Evolutionary conservation across 2,113 vertebrate genomes (phyloP).

Genomic region (Cardinalis cardinalis): DNA sequence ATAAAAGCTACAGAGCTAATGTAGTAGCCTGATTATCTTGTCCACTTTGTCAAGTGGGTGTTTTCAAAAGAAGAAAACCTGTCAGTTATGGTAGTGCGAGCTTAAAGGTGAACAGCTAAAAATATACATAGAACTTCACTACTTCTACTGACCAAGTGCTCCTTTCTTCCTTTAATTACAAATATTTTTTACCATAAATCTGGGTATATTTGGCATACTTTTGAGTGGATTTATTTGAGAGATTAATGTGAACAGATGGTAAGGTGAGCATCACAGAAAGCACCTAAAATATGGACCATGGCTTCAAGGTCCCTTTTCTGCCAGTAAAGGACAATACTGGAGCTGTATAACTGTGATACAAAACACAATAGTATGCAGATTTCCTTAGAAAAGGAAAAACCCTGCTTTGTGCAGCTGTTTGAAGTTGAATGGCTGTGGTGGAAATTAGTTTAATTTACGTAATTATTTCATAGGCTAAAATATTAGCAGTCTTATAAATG

Average conservation of each 20-base stretch:
- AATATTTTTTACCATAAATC: not conserved
- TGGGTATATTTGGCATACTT: slow-evolving; percentile 21
- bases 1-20: not conserved
- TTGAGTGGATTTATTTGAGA: not conserved
- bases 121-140: not conserved
- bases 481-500: slow-evolving; percentile 41
- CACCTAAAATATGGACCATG: slow-evolving; percentile 33
- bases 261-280: slow-evolving; percentile 41
- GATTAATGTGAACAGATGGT: slow-evolving; percentile 63
- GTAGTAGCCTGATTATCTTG: not conserved
- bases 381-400: slow-evolving; percentile 17
- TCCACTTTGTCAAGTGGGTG: not conserved
- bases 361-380: slow-evolving; percentile 9
- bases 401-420: slow-evolving; percentile 53
- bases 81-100: not conserved
- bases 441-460: slow-evolving; percentile 56
- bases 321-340: slow-evolving; percentile 45
- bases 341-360: not conserved
- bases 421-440: slow-evolving; percentile 2
- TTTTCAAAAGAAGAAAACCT: not conserved
- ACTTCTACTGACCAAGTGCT: not conserved
- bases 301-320: slow-evolving; percentile 50
- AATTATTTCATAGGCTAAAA: slow-evolving; percentile 46
- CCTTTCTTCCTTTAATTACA: not conserved
- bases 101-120: not conserved